A percentile compares a stretch with the other conserved stretches of the same genome.
These are phyloP conservation scores for Patella pellucida DNA, from an alignment of 2,888 invertebrate species.

Conservation along the genomic window DNA sequence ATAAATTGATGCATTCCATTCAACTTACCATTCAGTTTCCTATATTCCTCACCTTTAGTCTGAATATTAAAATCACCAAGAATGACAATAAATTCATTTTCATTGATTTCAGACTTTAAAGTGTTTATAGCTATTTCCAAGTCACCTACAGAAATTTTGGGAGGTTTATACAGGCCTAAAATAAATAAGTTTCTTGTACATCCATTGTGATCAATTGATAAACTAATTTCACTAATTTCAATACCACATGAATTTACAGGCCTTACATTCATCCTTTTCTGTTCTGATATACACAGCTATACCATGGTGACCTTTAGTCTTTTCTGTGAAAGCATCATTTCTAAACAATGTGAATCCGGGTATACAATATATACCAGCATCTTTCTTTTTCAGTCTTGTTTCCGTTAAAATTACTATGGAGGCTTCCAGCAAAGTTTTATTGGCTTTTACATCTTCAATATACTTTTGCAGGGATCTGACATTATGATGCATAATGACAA, in stretches of 20 bases:
- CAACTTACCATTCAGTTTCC: neutral
- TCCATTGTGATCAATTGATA: neutral
- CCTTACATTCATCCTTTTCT: neutral
- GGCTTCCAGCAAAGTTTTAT: neutral
- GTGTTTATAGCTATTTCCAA: neutral
- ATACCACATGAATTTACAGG: neutral
- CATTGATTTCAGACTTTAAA: neutral
- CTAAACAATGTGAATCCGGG: neutral
- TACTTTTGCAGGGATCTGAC: neutral
- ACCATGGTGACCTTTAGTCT: neutral
- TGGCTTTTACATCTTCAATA: neutral
- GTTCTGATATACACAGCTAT: neutral
- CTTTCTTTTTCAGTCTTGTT: neutral
- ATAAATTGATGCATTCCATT: neutral
- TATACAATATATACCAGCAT: neutral
- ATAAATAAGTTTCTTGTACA: neutral
- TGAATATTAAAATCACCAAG: slow-evolving; percentile 6
- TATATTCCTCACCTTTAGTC: neutral
- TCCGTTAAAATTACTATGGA: neutral
- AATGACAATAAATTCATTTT: neutral
- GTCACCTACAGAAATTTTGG: neutral
- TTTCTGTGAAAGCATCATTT: neutral
- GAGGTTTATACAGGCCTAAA: neutral
- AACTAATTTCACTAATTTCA: neutral
- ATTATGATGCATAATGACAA: neutral